Conservation (phyloP, 2,797 vertebrate species). For the Varecia variegata region DNA sequence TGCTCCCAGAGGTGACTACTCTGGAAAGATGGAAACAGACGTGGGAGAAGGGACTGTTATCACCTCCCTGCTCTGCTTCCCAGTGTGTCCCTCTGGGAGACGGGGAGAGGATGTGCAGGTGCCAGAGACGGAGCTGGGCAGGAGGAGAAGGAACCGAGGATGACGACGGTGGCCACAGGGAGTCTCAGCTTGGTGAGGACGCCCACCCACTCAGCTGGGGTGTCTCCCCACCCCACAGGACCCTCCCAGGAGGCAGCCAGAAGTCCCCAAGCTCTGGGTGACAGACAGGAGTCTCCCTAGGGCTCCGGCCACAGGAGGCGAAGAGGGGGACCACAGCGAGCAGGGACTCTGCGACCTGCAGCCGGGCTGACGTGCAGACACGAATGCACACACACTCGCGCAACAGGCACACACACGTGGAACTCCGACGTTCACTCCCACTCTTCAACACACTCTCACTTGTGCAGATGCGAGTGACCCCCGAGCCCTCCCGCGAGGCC, state of each 20-base stretch:
- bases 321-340: not conserved
- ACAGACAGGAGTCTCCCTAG: not conserved
- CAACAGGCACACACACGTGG: not conserved
- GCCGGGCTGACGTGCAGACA: not conserved
- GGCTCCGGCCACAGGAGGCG: not conserved
- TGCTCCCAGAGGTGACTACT: not conserved
- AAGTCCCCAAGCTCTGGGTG: not conserved
- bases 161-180: not conserved
- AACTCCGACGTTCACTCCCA: not conserved
- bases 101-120: not conserved
- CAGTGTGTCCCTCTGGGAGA: not conserved
- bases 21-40: not conserved
- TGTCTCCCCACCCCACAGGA: not conserved
- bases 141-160: not conserved
- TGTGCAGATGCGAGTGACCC: not conserved
- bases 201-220: not conserved
- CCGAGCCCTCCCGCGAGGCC: not conserved
- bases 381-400: not conserved
- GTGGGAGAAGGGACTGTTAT: fast-evolving
- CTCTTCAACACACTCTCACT: not conserved
- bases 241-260: not conserved
- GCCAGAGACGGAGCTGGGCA: not conserved
- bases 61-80: not conserved
- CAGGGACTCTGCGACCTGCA: not conserved
- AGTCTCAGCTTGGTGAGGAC: not conserved